These are phyloP conservation scores for Cerastis rubricosa DNA, from an alignment of 2,888 invertebrate genomes.

Conservation along the genomic window DNA sequence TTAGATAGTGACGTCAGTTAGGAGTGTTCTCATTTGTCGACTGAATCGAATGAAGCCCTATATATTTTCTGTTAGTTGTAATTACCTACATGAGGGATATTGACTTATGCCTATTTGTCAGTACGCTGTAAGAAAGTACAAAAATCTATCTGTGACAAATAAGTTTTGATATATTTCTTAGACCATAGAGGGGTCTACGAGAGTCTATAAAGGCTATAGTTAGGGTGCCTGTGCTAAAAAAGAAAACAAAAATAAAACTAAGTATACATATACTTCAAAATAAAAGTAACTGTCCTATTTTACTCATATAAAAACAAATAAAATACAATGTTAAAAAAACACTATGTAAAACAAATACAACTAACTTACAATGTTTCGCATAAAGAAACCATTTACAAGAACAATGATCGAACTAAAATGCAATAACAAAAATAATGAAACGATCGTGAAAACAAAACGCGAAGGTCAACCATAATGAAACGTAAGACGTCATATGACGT, in stretches of 20 bases:
- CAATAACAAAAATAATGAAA: constrained; percentile 49
- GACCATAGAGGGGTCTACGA: neutral
- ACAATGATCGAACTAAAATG: constrained; percentile 55
- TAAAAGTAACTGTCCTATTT: constrained; percentile 40
- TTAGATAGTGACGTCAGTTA: constrained; percentile 45
- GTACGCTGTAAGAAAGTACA: neutral
- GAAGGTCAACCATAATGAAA: constrained; percentile 46
- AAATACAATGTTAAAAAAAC: constrained; percentile 22
- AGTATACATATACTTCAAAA: constrained; percentile 5
- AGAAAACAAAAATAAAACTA: neutral
- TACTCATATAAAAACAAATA: neutral
- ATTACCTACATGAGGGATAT: constrained; percentile 46
- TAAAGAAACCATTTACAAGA: constrained; percentile 50
- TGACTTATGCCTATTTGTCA: constrained; percentile 7
- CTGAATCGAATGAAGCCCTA: constrained; percentile 65
- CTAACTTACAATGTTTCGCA: constrained; percentile 30
- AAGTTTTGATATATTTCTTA: neutral
- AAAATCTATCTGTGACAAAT: neutral
- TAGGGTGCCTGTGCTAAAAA: neutral
- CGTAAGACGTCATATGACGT: constrained; percentile 54
- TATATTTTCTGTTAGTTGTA: constrained; percentile 32
- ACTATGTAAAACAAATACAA: neutral
- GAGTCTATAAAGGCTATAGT: neutral
- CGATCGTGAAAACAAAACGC: constrained; percentile 50
- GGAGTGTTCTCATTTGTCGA: constrained; percentile 52